These are phyloP conservation scores for Panthera leo DNA, from an alignment of 2,113 vertebrate species.

Conservation along the genomic window DNA sequence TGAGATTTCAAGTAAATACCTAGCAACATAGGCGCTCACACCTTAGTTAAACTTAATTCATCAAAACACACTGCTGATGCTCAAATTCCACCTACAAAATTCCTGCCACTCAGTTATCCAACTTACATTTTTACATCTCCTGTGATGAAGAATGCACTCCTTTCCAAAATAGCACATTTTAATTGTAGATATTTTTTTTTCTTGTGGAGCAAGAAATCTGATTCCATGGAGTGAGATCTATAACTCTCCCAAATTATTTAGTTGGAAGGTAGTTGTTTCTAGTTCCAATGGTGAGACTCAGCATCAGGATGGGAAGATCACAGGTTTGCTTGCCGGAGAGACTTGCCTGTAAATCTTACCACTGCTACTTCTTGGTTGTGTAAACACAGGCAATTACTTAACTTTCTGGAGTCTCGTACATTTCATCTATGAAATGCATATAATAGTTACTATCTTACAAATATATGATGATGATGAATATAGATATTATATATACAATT, in stretches of 20 bases:
- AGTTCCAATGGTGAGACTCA: background rate
- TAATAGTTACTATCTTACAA: background rate
- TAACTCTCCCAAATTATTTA: background rate
- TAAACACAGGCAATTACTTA: background rate
- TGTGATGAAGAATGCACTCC: background rate
- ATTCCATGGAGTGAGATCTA: background rate
- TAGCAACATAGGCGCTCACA: background rate
- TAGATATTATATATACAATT: background rate
- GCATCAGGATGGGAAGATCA: background rate
- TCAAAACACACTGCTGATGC: background rate
- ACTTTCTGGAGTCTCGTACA: background rate
- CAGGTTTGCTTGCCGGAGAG: background rate
- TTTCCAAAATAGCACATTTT: background rate
- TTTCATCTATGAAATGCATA: background rate
- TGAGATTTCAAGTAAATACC: background rate
- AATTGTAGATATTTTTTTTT: background rate
- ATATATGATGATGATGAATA: background rate
- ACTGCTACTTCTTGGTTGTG: background rate
- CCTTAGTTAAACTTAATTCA: background rate
- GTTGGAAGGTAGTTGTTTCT: background rate
- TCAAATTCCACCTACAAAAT: background rate
- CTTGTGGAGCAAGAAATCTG: background rate
- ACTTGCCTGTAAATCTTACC: background rate
- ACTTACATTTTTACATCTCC: background rate
- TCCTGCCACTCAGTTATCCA: background rate